Percentiles rank a stretch among this genome's conserved stretches.
Evolutionary conservation across 2,888 invertebrate genomes (phyloP).

Genomic region (Apoda limacodes): DNA sequence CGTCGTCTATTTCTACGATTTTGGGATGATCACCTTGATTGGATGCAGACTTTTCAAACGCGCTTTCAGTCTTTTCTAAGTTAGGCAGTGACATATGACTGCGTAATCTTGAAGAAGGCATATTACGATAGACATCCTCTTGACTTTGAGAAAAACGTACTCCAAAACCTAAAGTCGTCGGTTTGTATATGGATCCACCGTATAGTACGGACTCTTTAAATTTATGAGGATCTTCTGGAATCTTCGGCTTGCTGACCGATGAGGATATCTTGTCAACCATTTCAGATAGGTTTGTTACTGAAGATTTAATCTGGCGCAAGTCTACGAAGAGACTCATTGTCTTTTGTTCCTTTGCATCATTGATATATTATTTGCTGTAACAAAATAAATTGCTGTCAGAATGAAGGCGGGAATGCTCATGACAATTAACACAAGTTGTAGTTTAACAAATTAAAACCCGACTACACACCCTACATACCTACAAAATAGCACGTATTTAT

Average conservation of each 20-base stretch:
- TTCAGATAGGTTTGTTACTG: slow-evolving; percentile 57
- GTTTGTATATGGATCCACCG: slow-evolving; percentile 48
- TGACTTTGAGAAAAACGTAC: slow-evolving; percentile 60
- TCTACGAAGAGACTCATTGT: slow-evolving; percentile 64
- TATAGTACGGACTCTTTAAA: slow-evolving; percentile 37
- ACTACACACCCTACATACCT: no score
- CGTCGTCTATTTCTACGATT: slow-evolving; percentile 53
- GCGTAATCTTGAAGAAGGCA: slow-evolving; percentile 57
- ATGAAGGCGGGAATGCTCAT: no score
- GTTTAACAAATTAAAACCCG: no score
- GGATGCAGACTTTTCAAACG: slow-evolving; percentile 33
- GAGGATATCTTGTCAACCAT: slow-evolving; percentile 63
- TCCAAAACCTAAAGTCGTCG: slow-evolving; percentile 52
- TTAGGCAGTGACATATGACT: slow-evolving; percentile 63
- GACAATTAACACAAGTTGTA: no score
- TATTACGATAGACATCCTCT: slow-evolving; percentile 52
- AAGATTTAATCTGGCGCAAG: slow-evolving; percentile 59
- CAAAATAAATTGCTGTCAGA: no score
- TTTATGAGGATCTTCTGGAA: slow-evolving; percentile 31
- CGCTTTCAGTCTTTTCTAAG: slow-evolving; percentile 45
- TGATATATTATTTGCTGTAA: no score
- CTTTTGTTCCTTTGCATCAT: no score
- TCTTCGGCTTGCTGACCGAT: slow-evolving; percentile 36
- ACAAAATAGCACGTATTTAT: no score
- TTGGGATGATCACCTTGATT: slow-evolving; percentile 33